Percentiles rank a stretch among this genome's conserved stretches.
phyloP scores from a whole-genome alignment of 2,113 vertebrate genomes.

The Nymphicus hollandicus region DNA sequence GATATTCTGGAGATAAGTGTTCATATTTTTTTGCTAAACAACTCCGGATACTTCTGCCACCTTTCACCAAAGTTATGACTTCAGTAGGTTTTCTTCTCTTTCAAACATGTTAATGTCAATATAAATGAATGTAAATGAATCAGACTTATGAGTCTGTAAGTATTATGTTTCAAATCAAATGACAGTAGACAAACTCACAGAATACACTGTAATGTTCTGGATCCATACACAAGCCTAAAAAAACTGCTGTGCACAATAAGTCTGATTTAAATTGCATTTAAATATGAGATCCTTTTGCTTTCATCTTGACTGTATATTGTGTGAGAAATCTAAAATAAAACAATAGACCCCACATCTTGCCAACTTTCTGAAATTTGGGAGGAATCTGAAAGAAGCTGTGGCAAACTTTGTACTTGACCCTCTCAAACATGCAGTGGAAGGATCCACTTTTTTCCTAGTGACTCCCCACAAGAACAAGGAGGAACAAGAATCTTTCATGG shows the following conservation, averaged over 20 bases:
- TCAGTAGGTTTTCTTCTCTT: not conserved
- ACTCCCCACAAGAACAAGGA: not conserved
- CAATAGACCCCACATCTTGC: not conserved
- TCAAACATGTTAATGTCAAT: constrained; percentile 11
- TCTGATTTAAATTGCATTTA: not conserved
- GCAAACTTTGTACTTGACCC: not conserved
- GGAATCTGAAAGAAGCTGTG: not conserved
- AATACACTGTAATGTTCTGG: not conserved
- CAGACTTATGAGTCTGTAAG: not conserved
- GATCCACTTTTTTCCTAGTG: not conserved
- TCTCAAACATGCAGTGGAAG: not conserved
- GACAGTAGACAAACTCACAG: not conserved
- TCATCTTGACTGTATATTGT: not conserved
- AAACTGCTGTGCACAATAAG: not conserved
- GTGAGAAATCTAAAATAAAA: not conserved
- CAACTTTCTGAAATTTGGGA: not conserved
- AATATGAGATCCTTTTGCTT: not conserved
- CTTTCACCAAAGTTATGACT: not conserved
- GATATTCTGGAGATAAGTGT: not conserved
- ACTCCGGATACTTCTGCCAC: not conserved
- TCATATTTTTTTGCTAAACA: not conserved
- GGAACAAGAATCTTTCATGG: not conserved
- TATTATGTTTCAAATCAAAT: not conserved
- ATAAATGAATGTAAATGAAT: not conserved
- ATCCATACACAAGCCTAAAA: not conserved